Conservation (phyloP, 1,140 invertebrate species). For the Ceratoteleas bidentatus region DNA sequence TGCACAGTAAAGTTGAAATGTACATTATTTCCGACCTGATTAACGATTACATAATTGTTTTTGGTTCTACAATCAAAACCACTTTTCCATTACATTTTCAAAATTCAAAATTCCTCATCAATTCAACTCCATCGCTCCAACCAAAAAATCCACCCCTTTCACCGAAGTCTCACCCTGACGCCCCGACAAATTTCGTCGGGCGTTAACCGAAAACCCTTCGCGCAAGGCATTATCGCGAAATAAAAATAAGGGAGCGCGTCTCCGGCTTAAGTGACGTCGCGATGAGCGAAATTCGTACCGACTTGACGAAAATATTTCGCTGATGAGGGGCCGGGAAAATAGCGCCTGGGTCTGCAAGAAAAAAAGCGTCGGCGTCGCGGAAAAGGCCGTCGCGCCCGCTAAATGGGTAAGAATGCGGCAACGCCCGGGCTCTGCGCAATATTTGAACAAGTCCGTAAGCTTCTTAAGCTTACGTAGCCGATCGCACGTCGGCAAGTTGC, state of each 20-base stretch:
- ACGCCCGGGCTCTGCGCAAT: constrained; percentile 30
- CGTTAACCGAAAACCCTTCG: background rate
- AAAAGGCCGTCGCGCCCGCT: background rate
- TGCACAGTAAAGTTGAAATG: no score
- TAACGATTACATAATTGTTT: no score
- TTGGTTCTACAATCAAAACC: no score
- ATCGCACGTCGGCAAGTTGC: constrained; percentile 48
- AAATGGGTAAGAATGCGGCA: constrained; percentile 44
- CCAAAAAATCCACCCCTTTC: no score
- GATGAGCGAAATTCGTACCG: constrained; percentile 26
- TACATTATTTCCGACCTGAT: no score
- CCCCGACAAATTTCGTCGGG: no score
- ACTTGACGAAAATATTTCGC: constrained; percentile 39
- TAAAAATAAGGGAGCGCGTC: constrained; percentile 5
- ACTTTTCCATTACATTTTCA: no score
- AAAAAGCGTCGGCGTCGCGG: background rate
- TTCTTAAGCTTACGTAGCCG: constrained; percentile 48
- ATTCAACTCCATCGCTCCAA: no score
- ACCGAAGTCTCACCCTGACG: no score
- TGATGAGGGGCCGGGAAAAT: no score
- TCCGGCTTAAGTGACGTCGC: constrained; percentile 31
- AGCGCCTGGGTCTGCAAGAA: background rate
- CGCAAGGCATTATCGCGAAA: background rate
- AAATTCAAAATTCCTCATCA: no score
- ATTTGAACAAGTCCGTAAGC: constrained; percentile 49